Conservation (phyloP, 2,888 invertebrate genomes). For the Sylvicola cinctus region DNA sequence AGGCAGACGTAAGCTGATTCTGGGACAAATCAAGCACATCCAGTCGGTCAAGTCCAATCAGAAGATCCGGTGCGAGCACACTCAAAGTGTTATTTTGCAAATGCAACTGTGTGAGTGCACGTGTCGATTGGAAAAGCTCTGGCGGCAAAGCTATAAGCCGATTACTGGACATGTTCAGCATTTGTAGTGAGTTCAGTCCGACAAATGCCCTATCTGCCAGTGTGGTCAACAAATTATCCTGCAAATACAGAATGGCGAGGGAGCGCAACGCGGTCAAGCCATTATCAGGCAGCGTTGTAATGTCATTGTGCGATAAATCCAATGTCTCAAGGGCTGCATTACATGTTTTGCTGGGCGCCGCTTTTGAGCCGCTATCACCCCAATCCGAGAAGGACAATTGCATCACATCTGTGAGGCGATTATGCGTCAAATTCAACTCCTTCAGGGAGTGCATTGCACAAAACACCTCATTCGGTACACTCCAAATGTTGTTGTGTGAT, state of each 20-base stretch:
- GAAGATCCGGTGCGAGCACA: conserved; percentile 50
- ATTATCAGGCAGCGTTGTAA: conserved; percentile 46
- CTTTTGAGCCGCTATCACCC: conserved; percentile 35
- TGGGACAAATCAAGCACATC: conserved; percentile 50
- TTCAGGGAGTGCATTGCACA: conserved; percentile 48
- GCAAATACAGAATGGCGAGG: conserved; percentile 44
- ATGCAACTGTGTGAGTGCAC: conserved; percentile 48
- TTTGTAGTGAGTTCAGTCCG: conserved; percentile 43
- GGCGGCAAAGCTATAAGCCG: conserved; percentile 55
- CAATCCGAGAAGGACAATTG: conserved; percentile 54
- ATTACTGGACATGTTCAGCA: conserved; percentile 62
- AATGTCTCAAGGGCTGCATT: conserved; percentile 45
- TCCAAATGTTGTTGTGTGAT: conserved; percentile 59
- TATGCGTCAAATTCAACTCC: conserved; percentile 50
- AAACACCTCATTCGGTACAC: conserved; percentile 46
- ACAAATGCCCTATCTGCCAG: conserved; percentile 55
- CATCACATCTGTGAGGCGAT: conserved; percentile 55
- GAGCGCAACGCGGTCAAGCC: conserved; percentile 47
- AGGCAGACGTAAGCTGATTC: conserved; percentile 55
- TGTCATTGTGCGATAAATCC: conserved; percentile 54
- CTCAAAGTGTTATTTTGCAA: conserved; percentile 58
- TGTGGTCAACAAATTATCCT: conserved; percentile 54
- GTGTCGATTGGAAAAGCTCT: conserved; percentile 53
- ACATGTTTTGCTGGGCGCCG: conserved; percentile 45
- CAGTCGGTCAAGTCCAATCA: conserved; percentile 51